Percentiles rank a stretch among this genome's conserved stretches.
Conservation (phyloP, 2,113 vertebrate species). For the Bombycilla garrulus region DNA sequence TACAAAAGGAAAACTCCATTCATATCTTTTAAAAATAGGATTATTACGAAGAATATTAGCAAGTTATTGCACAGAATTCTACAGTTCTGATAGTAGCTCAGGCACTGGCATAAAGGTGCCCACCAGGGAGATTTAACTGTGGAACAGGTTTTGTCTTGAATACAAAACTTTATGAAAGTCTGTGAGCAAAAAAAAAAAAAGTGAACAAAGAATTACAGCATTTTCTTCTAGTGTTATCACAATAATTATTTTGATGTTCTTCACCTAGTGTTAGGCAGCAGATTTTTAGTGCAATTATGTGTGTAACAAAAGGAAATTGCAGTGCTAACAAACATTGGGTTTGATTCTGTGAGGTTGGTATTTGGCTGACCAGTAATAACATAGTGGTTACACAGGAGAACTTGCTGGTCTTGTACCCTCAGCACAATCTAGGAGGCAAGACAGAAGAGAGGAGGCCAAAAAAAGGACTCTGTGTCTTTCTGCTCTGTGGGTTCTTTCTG, state of each 20-base stretch:
- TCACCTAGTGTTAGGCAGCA: neutral
- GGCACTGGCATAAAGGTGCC: neutral
- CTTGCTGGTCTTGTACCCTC: neutral
- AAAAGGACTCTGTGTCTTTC: neutral
- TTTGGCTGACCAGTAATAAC: neutral
- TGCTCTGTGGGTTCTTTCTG: neutral
- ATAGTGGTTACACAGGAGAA: neutral
- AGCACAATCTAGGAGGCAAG: neutral
- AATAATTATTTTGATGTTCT: neutral
- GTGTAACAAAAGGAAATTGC: neutral
- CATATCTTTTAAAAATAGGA: neutral
- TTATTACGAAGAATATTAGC: neutral
- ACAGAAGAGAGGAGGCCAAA: too few species aligned
- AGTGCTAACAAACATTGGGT: neutral
- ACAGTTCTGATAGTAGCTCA: neutral
- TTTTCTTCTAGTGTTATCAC: neutral
- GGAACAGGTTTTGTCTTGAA: neutral
- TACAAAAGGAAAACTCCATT: neutral
- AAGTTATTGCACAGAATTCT: neutral
- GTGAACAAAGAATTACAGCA: neutral
- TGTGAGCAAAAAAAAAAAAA: neutral
- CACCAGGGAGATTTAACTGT: neutral
- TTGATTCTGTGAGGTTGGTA: accelerated
- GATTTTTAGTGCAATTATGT: neutral
- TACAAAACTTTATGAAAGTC: neutral